Base-by-base conservation (phyloP, 1,140 invertebrate species). In the Pseudomyrmex concolor region DNA sequence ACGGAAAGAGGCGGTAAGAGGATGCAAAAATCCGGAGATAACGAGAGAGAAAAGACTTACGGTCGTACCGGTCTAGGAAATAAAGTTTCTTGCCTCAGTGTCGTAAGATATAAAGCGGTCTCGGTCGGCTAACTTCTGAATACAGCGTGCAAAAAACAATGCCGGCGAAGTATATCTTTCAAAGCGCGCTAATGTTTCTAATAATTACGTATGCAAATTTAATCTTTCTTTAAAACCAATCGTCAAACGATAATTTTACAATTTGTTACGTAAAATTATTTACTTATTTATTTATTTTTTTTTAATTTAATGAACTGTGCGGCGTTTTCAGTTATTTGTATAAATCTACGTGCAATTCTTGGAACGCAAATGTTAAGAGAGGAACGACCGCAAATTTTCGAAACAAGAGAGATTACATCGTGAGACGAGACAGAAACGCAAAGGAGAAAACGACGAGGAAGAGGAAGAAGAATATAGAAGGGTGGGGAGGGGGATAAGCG, bases 361-460 rank as follows among this genome's bases (percentile, higher is more conserved):
- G 63, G 66, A 76, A 88, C 62, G 51, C 64, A 55, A 78, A 80
- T 59, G 71, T 84, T 60, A 86, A 73, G 73, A 83, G 84, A 83
- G 55, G 45, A 25, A 86, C 15, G 62, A 48, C 2, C 12, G 22
- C n/a, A 60, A 67, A 57, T 68, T 54, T 45, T 8, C 43, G 22
- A 67, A 74, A 78, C 45, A 68, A 70, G 55, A 78, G 73, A 78
- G 73, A 84, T 66, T 5, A 12, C 45, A 77, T 78, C 72, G 59
- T 25, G 9, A n/a, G 48, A 15, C 8, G 59, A 59, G 34, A 7
- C 34, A 62, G 59, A 2, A n/a, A 25, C 43, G 22, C 8, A 73
- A n/a, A 17, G 51, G 64, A 34, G 59, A 66, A 73, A 76, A 83
- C 34, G 50, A 76, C 25, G 55, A 77, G 68, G 51, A 84, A 84